Conservation (phyloP, 2,797 vertebrate species). For the Sebastes flavidus region DNA sequence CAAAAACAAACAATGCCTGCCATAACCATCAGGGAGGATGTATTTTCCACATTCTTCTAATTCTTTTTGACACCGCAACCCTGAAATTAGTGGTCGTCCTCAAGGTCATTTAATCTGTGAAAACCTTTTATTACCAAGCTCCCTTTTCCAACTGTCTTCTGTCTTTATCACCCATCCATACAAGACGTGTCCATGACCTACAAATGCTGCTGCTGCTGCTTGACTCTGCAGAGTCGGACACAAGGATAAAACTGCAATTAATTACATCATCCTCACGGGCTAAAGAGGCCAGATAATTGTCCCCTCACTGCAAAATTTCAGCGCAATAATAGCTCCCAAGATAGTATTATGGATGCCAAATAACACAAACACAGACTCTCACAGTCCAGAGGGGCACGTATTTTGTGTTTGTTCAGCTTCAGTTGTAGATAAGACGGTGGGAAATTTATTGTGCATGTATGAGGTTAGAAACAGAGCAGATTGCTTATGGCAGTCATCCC, state of each 20-base stretch:
- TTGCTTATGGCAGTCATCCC: constrained; percentile 28
- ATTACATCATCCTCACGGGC: constrained; percentile 56
- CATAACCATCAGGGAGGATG: constrained; percentile 30
- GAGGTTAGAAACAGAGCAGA: constrained; percentile 41
- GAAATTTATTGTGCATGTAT: constrained; percentile 44
- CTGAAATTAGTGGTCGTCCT: constrained; percentile 51
- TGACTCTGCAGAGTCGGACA: constrained; percentile 17
- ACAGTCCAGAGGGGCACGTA: constrained; percentile 45
- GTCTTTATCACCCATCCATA: constrained; percentile 14
- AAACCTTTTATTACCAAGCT: constrained; percentile 31
- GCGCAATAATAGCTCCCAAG: constrained; percentile 60
- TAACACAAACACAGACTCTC: constrained; percentile 51
- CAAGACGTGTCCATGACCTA: constrained; percentile 9
- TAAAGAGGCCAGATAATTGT: constrained; percentile 61
- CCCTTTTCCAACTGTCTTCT: neutral
- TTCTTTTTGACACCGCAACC: constrained; percentile 27
- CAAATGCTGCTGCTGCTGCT: constrained; percentile 5
- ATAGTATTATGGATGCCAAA: constrained; percentile 54
- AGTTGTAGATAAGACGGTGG: constrained; percentile 61
- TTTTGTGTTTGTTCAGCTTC: constrained; percentile 55
- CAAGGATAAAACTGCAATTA: constrained; percentile 37
- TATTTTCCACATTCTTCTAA: constrained; percentile 54
- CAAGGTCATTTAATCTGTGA: constrained; percentile 41
- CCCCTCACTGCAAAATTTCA: constrained; percentile 49
- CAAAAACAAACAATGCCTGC: constrained; percentile 50